A percentile compares a stretch with the other conserved stretches of the same genome.
phyloP scores from a whole-genome alignment of 2,113 vertebrate genomes.

The Orcinus orca region DNA sequence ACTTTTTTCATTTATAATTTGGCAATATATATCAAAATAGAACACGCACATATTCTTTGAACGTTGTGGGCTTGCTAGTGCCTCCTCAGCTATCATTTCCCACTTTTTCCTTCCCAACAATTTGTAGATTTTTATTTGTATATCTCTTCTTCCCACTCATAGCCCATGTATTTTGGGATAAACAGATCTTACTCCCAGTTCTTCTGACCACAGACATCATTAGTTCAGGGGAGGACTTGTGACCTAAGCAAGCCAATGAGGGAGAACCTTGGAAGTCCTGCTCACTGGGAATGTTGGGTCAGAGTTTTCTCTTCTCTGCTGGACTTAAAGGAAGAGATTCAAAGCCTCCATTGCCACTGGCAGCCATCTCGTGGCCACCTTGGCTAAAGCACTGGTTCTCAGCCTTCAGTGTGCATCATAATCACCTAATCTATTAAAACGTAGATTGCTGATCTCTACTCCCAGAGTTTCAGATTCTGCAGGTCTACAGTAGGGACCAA shows the following conservation, averaged over 20 bases:
- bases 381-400: neutral
- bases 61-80: neutral
- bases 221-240: neutral
- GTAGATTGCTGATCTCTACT: neutral
- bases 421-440: constrained; percentile 6
- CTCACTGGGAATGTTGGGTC: neutral
- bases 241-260: neutral
- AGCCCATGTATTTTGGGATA: neutral
- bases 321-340: constrained; percentile 3
- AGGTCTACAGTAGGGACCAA: neutral
- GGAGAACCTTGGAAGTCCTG: neutral
- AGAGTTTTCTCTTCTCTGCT: neutral
- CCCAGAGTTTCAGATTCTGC: neutral
- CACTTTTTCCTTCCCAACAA: neutral
- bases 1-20: neutral
- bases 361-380: neutral
- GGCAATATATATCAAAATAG: neutral
- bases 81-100: neutral
- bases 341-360: neutral
- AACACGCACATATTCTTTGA: neutral
- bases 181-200: neutral
- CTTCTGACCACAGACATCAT: neutral
- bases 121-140: neutral
- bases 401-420: neutral
- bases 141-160: neutral